Evolutionary conservation across 2,888 invertebrate species (phyloP), one percentile per base, ranked within the genome.

Genomic region (Megamerina dolium): DNA sequence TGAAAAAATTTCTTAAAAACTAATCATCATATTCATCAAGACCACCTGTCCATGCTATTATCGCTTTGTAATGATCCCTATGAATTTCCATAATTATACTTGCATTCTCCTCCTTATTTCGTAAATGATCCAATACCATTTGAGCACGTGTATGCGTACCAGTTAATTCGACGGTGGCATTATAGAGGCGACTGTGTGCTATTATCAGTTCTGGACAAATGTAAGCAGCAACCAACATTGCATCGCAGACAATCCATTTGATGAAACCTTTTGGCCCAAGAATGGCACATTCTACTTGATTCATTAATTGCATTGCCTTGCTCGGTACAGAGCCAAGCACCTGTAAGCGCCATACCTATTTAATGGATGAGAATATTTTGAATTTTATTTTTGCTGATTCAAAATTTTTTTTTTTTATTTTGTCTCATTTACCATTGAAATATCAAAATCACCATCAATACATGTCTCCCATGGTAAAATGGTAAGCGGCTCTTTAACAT

Each of bases 381-480:
- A 33, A 18, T 33, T 19, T 17, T 10, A 23, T 8, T 23, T 23
- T 8, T 8, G 23, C 10, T 23, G 6, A 23, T 8, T 23, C 10
- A 23, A 23, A 23, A 23, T 23, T 10, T 23, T 1, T 10, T 26
- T 36, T 23, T 5, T 35, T 29, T 12, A 23, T 8, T 23, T 8
- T 23, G 23, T 8, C 23, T 23, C 8, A 6, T 10, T 23, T 53
- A 63, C 62, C 45, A 60, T 50, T 13, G 59, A 50, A 16, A 61
- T 48, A 2, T 54, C 52, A 35, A 56, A 53, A 9, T 61, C 55
- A 5, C 61, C 56, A 35, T 65, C 64, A 8, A 74, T 47, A 51
- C 77, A 77, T 1, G 80, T 72, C 64, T 87, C 86, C 83, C 82
- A 85, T 2, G 85, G 80, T 12, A 83, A 59, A 6, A 86, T 57